A percentile compares a stretch with the other conserved stretches of the same genome.
phyloP scores from a whole-genome alignment of 2,797 vertebrate genomes.

The Cacajao melanocephalus region DNA sequence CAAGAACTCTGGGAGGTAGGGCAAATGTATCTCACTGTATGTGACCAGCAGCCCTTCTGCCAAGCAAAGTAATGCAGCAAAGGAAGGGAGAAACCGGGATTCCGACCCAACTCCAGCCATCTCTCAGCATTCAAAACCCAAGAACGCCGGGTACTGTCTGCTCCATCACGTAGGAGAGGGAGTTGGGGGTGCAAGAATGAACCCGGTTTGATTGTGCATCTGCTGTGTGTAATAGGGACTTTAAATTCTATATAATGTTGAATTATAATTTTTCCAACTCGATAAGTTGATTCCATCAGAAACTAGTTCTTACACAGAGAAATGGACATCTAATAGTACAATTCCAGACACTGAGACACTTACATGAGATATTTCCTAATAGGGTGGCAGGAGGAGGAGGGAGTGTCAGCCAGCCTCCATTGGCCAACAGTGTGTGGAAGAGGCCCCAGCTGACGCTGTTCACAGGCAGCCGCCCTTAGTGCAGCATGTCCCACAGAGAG shows the following conservation, averaged over 20 bases:
- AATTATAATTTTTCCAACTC: not conserved
- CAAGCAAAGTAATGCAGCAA: not conserved
- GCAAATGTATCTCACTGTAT: not conserved
- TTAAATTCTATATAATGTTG: not conserved
- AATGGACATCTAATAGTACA: not conserved
- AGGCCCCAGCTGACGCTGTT: not conserved
- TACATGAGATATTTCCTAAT: not conserved
- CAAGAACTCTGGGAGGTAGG: not conserved
- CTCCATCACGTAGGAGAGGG: not conserved
- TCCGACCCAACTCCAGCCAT: no score
- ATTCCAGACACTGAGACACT: not conserved
- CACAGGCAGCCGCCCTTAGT: not conserved
- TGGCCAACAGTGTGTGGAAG: not conserved
- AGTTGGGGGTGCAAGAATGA: not conserved
- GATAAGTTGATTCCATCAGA: not conserved
- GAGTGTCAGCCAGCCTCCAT: not conserved
- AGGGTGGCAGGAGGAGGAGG: not conserved
- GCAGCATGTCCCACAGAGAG: not conserved
- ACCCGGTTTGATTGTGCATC: not conserved
- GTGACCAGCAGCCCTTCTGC: not conserved
- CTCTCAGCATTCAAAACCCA: not conserved
- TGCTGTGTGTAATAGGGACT: no score
- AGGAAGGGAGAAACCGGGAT: no score
- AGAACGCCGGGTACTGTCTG: fast-evolving
- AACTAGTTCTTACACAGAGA: not conserved